A percentile compares a stretch with the other conserved stretches of the same genome.
phyloP scores from a whole-genome alignment of 2,113 vertebrate species.

The Microtus ochrogaster region DNA sequence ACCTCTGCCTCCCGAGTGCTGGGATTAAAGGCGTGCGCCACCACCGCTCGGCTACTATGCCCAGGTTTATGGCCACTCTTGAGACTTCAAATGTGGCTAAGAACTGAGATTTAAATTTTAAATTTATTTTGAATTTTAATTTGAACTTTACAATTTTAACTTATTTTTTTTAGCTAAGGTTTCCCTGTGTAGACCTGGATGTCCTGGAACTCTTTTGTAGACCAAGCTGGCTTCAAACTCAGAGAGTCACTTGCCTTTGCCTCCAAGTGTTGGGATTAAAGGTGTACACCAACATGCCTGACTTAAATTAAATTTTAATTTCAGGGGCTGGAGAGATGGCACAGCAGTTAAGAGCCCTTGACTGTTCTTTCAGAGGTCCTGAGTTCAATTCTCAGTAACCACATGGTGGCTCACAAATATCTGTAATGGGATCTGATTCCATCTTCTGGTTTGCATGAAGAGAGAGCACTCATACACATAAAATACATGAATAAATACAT shows the following conservation, averaged over 20 bases:
- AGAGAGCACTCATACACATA: background rate
- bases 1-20: no score
- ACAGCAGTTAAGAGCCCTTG: background rate
- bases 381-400: background rate
- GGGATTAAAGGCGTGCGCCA: no score
- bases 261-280: background rate
- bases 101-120: background rate
- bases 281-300: background rate
- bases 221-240: no score
- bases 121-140: background rate
- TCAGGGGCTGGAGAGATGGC: background rate
- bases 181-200: background rate
- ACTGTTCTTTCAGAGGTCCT: background rate
- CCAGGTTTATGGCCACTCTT: background rate
- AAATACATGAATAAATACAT: background rate
- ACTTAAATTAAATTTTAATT: slow-evolving; percentile 45
- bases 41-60: no score
- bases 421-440: background rate
- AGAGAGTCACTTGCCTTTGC: background rate
- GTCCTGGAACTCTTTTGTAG: background rate
- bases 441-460: background rate
- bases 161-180: background rate
- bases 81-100: background rate
- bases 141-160: background rate
- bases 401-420: background rate